Evolutionary conservation across 1,140 invertebrate species (phyloP).

Genomic region (Eciton burchellii): DNA sequence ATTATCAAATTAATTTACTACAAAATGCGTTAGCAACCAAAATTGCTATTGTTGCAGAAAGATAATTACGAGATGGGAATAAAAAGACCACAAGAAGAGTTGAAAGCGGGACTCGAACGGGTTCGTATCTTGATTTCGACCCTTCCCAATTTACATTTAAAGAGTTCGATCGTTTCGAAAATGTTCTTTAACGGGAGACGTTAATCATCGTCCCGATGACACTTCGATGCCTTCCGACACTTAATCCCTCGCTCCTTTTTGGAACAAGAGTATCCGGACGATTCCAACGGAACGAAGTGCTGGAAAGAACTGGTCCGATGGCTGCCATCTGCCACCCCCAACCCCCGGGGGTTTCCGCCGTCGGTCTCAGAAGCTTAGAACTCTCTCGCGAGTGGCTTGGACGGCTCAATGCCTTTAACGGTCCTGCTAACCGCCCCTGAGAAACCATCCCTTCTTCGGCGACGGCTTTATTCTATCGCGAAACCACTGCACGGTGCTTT

Average conservation of each 20-base stretch:
- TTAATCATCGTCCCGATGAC: constrained; percentile 38
- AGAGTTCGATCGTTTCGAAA: constrained; percentile 1
- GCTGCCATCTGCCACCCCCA: constrained; percentile 79
- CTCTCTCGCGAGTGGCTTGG: constrained; percentile 78
- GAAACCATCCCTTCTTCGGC: constrained; percentile 64
- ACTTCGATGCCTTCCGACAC: constrained; percentile 5
- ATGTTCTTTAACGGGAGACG: constrained; percentile 21
- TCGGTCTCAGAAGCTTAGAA: constrained; percentile 67
- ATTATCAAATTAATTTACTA: no score
- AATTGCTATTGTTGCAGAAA: no score
- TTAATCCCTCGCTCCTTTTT: constrained; percentile 57
- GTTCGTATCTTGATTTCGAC: background rate
- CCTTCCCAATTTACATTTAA: background rate
- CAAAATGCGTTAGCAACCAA: background rate
- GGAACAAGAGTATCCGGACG: constrained; percentile 57
- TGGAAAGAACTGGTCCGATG: constrained; percentile 77
- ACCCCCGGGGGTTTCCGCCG: constrained; percentile 68
- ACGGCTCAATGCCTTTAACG: constrained; percentile 79
- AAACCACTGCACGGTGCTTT: constrained; percentile 75
- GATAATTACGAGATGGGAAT: background rate
- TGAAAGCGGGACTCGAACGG: background rate
- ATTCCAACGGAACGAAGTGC: constrained; percentile 68
- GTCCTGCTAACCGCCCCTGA: constrained; percentile 73
- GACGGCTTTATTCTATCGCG: constrained; percentile 67
- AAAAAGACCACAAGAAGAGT: background rate